Conservation (phyloP, 2,113 vertebrate species). For the Ornithorhynchus anatinus region DNA sequence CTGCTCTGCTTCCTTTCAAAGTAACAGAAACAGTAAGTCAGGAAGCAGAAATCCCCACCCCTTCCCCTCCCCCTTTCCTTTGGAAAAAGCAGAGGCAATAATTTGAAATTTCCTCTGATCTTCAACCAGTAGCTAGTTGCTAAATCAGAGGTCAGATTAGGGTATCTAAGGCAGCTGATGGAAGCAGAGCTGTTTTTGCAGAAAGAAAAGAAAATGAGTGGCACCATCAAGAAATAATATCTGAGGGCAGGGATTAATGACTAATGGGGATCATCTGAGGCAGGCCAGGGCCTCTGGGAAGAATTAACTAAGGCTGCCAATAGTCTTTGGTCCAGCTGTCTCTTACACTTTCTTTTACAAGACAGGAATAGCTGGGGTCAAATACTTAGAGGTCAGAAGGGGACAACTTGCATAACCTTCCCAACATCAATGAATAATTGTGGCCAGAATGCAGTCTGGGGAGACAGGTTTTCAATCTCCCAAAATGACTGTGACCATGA, state of each 20-base stretch:
- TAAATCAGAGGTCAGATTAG: not conserved
- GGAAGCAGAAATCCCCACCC: too few relatives aligned
- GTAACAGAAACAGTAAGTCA: too few relatives aligned
- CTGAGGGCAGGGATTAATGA: not conserved
- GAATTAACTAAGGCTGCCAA: not conserved
- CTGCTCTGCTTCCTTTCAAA: too few relatives aligned
- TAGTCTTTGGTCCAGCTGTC: not conserved
- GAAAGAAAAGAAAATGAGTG: not conserved
- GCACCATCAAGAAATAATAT: not conserved
- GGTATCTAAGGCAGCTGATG: not conserved
- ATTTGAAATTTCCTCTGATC: not conserved
- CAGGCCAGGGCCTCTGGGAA: not conserved
- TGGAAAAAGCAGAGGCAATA: not conserved
- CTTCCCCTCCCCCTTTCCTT: not conserved
- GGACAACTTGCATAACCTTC: not conserved
- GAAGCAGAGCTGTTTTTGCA: not conserved
- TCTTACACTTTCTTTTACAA: not conserved
- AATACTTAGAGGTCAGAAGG: not conserved
- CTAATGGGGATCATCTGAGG: not conserved
- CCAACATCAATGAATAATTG: not conserved
- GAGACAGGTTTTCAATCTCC: conserved; percentile 3
- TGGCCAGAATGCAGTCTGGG: not conserved
- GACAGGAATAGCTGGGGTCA: not conserved
- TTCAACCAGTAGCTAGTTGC: not conserved
- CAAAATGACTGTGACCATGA: not conserved